These are phyloP conservation scores for Drosophila testacea DNA, from an alignment of 2,888 invertebrate species.

Conservation along the genomic window DNA sequence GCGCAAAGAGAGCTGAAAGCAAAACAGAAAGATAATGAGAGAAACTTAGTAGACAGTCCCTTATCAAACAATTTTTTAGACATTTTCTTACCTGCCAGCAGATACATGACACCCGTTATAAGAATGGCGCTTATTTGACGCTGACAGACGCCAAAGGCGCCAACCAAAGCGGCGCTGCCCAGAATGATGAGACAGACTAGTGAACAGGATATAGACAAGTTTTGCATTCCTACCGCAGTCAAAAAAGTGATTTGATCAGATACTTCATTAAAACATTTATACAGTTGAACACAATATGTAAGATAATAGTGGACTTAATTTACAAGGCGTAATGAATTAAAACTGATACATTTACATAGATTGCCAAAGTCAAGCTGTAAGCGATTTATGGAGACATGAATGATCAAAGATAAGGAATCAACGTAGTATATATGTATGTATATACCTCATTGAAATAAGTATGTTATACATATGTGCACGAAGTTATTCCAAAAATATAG, in stretches of 20 bases:
- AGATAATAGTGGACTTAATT: neutral
- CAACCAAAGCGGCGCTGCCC: conserved; percentile 94
- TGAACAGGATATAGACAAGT: conserved; percentile 97
- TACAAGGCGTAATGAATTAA: conserved; percentile 16
- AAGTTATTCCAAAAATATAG: no score
- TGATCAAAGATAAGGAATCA: neutral
- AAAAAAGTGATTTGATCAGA: conserved; percentile 12
- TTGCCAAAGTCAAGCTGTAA: conserved; percentile 19
- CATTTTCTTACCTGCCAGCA: conserved; percentile 91
- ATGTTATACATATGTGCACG: no score
- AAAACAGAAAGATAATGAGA: neutral
- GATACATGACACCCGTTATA: conserved; percentile 97
- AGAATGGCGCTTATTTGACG: conserved; percentile 97
- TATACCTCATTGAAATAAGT: no score
- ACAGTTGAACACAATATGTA: conserved; percentile 1
- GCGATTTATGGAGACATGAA: neutral
- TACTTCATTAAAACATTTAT: neutral
- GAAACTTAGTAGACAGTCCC: neutral
- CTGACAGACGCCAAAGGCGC: conserved; percentile 94
- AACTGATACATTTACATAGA: neutral
- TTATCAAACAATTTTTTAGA: neutral
- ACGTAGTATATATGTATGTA: no score
- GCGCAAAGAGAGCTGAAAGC: conserved; percentile 92
- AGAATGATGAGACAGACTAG: conserved; percentile 95
- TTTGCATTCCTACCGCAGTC: conserved; percentile 93